Conservation (phyloP, 2,113 vertebrate species). For the Melospiza melodia region DNA sequence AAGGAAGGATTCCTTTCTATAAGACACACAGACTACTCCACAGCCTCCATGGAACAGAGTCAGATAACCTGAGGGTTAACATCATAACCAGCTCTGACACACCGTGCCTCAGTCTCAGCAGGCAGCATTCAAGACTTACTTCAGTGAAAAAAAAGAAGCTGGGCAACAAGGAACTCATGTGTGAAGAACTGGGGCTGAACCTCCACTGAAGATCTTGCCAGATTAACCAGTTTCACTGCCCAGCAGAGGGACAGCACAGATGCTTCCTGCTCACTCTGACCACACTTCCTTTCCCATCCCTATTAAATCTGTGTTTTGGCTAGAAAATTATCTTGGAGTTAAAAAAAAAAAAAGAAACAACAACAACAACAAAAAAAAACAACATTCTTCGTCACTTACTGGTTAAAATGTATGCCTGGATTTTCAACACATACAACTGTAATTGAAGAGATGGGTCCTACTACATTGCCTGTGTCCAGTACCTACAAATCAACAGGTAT, state of each 20-base stretch:
- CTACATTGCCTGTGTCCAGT: neutral
- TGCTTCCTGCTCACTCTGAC: neutral
- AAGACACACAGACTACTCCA: accelerated
- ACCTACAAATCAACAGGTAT: neutral
- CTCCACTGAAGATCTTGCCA: neutral
- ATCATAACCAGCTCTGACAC: neutral
- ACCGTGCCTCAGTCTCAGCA: neutral
- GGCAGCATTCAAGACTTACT: neutral
- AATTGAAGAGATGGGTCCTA: neutral
- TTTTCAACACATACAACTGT: neutral
- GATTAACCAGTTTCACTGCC: neutral
- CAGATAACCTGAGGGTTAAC: neutral
- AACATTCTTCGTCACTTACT: neutral
- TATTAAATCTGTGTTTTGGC: neutral
- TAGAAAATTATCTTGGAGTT: neutral
- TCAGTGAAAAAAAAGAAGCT: neutral
- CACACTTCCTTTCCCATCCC: neutral
- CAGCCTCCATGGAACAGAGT: neutral
- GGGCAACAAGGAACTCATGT: neutral
- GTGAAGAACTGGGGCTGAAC: accelerated
- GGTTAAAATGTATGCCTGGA: neutral
- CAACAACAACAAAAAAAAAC: no score
- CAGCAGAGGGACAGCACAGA: neutral
- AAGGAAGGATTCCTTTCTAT: neutral
- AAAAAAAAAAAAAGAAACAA: neutral